Percentiles rank a stretch among this genome's conserved stretches.
phyloP scores from a whole-genome alignment of 2,113 vertebrate species.

The Aptenodytes forsteri region DNA sequence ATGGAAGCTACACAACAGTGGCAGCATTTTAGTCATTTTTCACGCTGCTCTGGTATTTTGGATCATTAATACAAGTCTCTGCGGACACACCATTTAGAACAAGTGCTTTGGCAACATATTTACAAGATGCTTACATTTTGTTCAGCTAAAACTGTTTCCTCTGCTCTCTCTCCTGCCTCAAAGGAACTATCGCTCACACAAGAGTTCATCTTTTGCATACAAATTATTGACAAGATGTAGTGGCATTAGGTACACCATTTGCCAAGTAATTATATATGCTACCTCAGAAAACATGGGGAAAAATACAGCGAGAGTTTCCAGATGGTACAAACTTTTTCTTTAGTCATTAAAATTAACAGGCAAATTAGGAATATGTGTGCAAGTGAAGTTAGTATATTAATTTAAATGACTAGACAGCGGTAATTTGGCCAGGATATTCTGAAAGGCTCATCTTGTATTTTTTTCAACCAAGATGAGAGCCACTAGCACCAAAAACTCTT shows the following conservation, averaged over 20 bases:
- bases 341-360: not conserved
- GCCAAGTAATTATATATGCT: not conserved
- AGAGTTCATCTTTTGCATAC: slow-evolving; percentile 5
- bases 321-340: not conserved
- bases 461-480: not conserved
- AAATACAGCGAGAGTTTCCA: slow-evolving; percentile 8
- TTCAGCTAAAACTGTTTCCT: not conserved
- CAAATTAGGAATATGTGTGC: not conserved
- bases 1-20: not conserved
- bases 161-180: not conserved
- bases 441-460: not conserved
- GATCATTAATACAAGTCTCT: slow-evolving; percentile 22
- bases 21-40: not conserved
- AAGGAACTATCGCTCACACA: not conserved
- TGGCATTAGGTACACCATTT: not conserved
- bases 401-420: not conserved
- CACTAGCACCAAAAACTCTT: not conserved
- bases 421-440: not conserved
- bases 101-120: slow-evolving; percentile 5
- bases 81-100: not conserved
- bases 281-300: not conserved
- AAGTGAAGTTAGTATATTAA: not conserved
- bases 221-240: not conserved
- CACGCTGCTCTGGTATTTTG: not conserved
- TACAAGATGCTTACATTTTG: not conserved